A percentile compares a stretch with the other conserved stretches of the same genome.
These are phyloP conservation scores for Chrysocyon brachyurus DNA, from an alignment of 2,797 vertebrate species.

Conservation along the genomic window DNA sequence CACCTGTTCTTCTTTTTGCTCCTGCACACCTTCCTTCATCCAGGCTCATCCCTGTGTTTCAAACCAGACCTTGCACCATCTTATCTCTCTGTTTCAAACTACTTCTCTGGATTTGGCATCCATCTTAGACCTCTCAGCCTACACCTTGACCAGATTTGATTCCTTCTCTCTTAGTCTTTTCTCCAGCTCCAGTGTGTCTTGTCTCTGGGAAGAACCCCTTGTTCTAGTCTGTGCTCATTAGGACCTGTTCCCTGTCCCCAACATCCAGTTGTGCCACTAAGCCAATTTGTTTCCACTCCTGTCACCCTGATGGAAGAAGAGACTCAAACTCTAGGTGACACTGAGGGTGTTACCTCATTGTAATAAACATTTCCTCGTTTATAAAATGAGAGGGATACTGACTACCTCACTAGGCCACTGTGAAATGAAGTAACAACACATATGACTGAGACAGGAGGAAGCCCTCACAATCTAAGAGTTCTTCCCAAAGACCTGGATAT, in stretches of 20 bases:
- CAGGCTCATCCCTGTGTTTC: background rate
- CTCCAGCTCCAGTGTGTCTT: background rate
- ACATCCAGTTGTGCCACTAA: background rate
- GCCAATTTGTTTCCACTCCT: background rate
- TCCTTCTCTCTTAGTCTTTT: background rate
- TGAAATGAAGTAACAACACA: background rate
- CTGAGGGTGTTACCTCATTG: background rate
- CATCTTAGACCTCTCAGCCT: background rate
- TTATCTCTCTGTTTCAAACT: background rate
- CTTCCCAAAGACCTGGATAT: background rate
- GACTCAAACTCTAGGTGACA: background rate
- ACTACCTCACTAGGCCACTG: background rate
- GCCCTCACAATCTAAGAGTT: background rate
- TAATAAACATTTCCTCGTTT: background rate
- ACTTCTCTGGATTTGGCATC: background rate
- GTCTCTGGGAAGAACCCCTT: background rate
- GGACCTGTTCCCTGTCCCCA: accelerated
- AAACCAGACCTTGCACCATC: background rate
- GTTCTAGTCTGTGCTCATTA: background rate
- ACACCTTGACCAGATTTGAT: background rate
- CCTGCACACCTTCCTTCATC: background rate
- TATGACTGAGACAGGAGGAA: background rate
- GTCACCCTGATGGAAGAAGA: background rate
- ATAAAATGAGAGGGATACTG: background rate
- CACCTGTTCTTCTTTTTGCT: background rate